These are phyloP conservation scores for Aphodius sticticus DNA, from an alignment of 2,888 invertebrate species.

Conservation along the genomic window DNA sequence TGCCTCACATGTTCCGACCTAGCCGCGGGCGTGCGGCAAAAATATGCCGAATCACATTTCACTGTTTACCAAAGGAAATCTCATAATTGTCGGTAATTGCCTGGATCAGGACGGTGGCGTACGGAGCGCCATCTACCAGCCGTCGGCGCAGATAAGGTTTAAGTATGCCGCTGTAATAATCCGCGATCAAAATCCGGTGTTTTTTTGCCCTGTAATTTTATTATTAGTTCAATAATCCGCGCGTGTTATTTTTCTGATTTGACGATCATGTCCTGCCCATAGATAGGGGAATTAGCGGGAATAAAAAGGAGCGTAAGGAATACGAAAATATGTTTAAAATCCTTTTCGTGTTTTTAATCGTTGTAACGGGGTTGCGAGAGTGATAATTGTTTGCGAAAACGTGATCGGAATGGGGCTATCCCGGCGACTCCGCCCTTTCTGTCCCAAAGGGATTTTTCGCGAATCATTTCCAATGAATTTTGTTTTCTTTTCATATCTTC, in stretches of 20 bases:
- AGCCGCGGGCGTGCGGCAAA: neutral
- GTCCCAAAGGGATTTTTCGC: neutral
- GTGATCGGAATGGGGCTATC: neutral
- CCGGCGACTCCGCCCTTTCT: neutral
- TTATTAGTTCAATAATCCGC: neutral
- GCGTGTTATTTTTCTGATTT: neutral
- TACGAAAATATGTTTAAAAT: neutral
- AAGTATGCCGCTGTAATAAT: neutral
- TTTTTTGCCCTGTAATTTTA: neutral
- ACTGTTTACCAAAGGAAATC: slow-evolving; percentile 22
- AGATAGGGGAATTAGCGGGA: neutral
- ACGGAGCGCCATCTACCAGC: neutral
- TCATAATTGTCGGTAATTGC: slow-evolving; percentile 16
- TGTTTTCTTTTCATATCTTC: neutral
- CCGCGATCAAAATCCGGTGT: neutral
- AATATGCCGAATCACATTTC: slow-evolving; percentile 23
- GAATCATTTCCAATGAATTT: neutral
- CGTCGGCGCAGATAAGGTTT: neutral
- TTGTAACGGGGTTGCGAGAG: neutral
- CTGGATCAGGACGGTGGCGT: slow-evolving; percentile 7
- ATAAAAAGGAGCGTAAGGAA: neutral
- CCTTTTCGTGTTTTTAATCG: neutral
- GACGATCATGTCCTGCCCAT: neutral
- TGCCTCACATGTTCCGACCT: neutral
- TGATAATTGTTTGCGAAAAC: neutral